These are phyloP conservation scores for Gisinianus flammeolus DNA, from an alignment of 2,888 invertebrate species.

Conservation along the genomic window DNA sequence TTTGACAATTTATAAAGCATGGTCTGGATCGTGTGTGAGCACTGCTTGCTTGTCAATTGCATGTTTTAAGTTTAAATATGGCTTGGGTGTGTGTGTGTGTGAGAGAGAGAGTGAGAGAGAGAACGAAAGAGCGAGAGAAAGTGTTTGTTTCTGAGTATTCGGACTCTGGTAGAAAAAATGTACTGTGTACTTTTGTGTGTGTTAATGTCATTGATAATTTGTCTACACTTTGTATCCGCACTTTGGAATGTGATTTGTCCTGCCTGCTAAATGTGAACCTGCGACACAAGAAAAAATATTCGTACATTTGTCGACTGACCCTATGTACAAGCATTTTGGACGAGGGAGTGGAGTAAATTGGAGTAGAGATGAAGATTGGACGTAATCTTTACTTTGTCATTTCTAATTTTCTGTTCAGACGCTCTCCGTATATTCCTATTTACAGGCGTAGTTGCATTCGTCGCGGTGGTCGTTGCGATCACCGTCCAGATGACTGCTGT, in stretches of 20 bases:
- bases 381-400: slow-evolving; percentile 47
- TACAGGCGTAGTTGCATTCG: slow-evolving; percentile 82
- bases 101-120: too few relatives aligned
- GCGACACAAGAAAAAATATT: neutral
- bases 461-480: slow-evolving; percentile 83
- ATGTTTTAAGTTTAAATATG: too few relatives aligned
- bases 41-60: too few relatives aligned
- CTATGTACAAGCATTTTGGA: slow-evolving; percentile 33
- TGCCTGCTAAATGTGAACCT: neutral
- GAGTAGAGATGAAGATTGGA: slow-evolving; percentile 30
- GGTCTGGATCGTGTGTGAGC: too few relatives aligned
- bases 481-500: slow-evolving; percentile 84
- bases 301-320: slow-evolving; percentile 2
- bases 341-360: slow-evolving; percentile 40
- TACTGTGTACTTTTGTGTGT: neutral
- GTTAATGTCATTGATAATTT: too few relatives aligned
- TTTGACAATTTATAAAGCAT: too few relatives aligned
- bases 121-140: neutral
- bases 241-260: neutral
- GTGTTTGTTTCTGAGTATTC: neutral
- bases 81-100: too few relatives aligned
- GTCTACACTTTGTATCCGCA: too few relatives aligned
- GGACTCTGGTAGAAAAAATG: neutral
- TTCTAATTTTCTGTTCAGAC: slow-evolving; percentile 67
- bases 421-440: slow-evolving; percentile 81